Conservation (phyloP, 1,140 invertebrate species). For the Drosophila santomea region DNA sequence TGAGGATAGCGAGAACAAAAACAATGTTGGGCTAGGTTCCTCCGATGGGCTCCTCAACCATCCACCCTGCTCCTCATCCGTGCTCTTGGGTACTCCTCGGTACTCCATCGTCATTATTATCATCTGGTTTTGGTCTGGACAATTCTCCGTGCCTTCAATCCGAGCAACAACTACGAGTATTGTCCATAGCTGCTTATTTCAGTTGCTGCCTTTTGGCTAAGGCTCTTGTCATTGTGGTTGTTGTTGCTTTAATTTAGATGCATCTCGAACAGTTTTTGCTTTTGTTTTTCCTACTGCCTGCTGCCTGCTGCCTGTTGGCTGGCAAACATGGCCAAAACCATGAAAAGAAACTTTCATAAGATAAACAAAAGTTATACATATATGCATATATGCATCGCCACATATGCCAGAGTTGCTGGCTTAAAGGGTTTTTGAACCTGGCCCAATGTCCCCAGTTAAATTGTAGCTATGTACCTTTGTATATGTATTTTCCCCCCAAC, state of each 20-base stretch:
- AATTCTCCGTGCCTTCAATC: conserved; percentile 57
- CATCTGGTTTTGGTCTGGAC: conserved; percentile 72
- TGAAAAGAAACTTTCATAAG: conserved; percentile 49
- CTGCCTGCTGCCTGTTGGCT: conserved; percentile 5
- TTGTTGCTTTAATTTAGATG: conserved; percentile 63
- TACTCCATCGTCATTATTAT: conserved; percentile 66
- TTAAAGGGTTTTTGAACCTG: background rate
- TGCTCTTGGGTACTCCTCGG: background rate
- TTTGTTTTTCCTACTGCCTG: conserved; percentile 7
- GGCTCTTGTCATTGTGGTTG: conserved; percentile 59
- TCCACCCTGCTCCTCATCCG: background rate
- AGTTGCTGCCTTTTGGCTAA: conserved; percentile 52
- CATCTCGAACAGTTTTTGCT: conserved; percentile 50
- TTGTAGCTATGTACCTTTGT: background rate
- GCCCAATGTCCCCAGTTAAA: conserved; percentile 6
- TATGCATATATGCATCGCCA: conserved; percentile 37
- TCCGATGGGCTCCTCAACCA: background rate
- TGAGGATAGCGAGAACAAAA: conserved; percentile 63
- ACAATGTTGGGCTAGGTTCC: conserved; percentile 79
- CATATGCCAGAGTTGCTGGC: conserved; percentile 7
- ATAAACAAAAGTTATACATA: conserved; percentile 54
- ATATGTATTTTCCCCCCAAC: conserved; percentile 1
- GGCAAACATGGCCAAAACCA: conserved; percentile 50
- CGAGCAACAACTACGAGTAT: conserved; percentile 16
- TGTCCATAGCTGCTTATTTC: conserved; percentile 49